Base-by-base conservation (phyloP, 2,113 vertebrate species). In the Thinocorus orbignyianus region DNA sequence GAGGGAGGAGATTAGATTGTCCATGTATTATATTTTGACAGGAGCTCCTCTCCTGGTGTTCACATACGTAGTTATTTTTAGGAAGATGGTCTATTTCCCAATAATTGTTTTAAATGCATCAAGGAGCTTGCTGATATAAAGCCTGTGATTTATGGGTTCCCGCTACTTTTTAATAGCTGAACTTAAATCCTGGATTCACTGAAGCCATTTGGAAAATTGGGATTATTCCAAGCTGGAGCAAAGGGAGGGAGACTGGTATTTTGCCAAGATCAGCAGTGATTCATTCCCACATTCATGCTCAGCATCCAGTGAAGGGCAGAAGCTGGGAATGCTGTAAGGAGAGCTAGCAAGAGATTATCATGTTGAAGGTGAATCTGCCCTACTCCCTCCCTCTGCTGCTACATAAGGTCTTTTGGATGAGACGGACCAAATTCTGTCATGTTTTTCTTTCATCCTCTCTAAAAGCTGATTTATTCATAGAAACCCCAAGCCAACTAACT, bases 251-350 rank as follows among this genome's bases (percentile, higher is more conserved):
- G 93, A 65, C 92, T 96, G 96, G 89, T 96, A 85, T 93, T 96
- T 95, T 93, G 96, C 96, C 96, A 97, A 96, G 96, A 95, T 96
- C 96, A 96, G 96, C 96, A 96, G 88, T 96, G 96, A 96, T 96
- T 97, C 93, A 97, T 97, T 97, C 96, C 96, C 95, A 81, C 81
- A 94, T 97, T 96, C 92, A 92, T 85, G 96, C 96, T 96, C 66
- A 95, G 94, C 94, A 94, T 94, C 91, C 88, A 96, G 91, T 94
- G 96, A 97, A 96, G 94, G 96, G 95, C 96, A 97, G 84, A 88
- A 95, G 95, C 91, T 79, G 91, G 93, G 96, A 95, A 96, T 93
- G 91, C 89, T 95, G 95, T 96, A 95, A 97, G 95, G 73, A 96
- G 96, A 96, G 91, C 95, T 96, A 80, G 92, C 77, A 57, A 57